phyloP scores from a whole-genome alignment of 2,113 vertebrate species.

The Rhodinocichla rosea region DNA sequence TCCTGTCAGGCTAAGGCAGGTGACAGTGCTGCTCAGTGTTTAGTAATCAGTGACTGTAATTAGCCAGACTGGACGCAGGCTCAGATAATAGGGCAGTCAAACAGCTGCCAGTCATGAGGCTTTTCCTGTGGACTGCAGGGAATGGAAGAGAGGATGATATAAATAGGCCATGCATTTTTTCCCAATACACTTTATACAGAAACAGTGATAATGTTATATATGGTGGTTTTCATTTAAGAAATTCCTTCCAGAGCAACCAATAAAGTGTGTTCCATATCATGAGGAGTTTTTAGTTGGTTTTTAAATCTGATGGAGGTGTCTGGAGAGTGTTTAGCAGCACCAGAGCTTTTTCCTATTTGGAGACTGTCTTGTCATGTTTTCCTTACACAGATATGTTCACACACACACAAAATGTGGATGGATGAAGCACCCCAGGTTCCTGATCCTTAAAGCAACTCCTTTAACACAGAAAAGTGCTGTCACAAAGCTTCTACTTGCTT shows the following conservation, averaged over 20 bases:
- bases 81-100: conserved; percentile 80
- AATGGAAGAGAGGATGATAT: background rate
- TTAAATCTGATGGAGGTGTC: background rate
- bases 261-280: background rate
- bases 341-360: background rate
- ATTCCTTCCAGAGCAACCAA: background rate
- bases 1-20: conserved; percentile 85
- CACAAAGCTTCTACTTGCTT: background rate
- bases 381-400: background rate
- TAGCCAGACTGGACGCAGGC: conserved; percentile 80
- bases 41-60: conserved; percentile 90
- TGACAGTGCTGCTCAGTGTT: conserved; percentile 78
- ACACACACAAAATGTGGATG: rapidly evolving
- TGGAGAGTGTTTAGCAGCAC: background rate
- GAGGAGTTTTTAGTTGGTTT: background rate
- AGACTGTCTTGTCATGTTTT: background rate
- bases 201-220: background rate
- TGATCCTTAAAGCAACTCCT: background rate
- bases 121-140: conserved; percentile 54
- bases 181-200: background rate
- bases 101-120: conserved; percentile 83
- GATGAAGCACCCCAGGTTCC: rapidly evolving
- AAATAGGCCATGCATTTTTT: background rate
- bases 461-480: background rate
- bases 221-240: background rate